Conservation (phyloP, 2,888 invertebrate species). For the Pteria penguin region DNA sequence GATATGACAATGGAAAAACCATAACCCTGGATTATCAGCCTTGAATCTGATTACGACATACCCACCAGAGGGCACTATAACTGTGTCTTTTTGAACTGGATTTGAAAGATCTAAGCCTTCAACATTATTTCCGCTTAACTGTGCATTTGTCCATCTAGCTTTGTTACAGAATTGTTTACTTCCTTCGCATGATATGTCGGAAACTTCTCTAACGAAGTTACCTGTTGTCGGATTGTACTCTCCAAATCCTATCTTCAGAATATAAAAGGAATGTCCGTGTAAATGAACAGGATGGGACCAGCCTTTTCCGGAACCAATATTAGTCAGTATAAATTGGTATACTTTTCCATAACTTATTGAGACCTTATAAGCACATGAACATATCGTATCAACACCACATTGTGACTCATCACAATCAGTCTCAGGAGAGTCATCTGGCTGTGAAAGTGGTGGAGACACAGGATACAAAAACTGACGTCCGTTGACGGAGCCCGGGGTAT, state of each 20-base stretch:
- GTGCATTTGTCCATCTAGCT: constrained; percentile 30
- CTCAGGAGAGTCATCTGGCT: constrained; percentile 1
- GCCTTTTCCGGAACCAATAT: constrained; percentile 55
- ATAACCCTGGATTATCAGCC: constrained; percentile 68
- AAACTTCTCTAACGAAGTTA: constrained; percentile 17
- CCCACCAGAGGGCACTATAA: constrained; percentile 57
- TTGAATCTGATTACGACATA: constrained; percentile 67
- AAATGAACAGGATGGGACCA: too few relatives aligned
- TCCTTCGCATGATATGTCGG: constrained; percentile 25
- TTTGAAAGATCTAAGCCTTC: constrained; percentile 19
- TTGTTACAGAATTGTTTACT: constrained; percentile 32
- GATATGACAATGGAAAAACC: too few relatives aligned
- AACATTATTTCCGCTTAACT: constrained; percentile 30
- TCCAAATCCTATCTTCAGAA: constrained; percentile 57
- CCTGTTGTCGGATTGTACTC: constrained; percentile 25
- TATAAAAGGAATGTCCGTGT: constrained; percentile 70
- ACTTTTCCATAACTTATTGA: constrained; percentile 39
- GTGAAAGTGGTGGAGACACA: constrained; percentile 38
- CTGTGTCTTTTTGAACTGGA: constrained; percentile 47
- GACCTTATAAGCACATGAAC: constrained; percentile 56
- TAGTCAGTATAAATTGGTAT: constrained; percentile 58
- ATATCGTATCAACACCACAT: constrained; percentile 40
- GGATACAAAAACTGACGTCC: constrained; percentile 48
- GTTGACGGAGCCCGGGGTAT: constrained; percentile 52
- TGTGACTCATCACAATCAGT: neutral